Evolutionary conservation across 2,113 vertebrate genomes (phyloP), one percentile per base, ranked within the genome.

Genomic region (Microtus montanus): DNA sequence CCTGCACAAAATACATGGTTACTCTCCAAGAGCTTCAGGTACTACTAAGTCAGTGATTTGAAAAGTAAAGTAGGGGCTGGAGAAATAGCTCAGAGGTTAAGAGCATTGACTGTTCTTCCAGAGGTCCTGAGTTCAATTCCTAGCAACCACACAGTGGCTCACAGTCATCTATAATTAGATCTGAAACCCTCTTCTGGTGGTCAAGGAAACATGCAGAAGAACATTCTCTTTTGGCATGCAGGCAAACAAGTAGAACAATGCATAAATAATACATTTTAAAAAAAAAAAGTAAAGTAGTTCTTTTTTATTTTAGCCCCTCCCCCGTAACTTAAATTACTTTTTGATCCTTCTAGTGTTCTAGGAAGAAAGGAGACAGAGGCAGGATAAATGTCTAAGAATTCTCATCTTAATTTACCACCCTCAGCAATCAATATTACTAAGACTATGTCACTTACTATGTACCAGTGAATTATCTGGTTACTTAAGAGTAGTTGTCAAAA

Each of bases 1-100:
- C 99, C 99, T 99, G 95, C 38, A 96, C 86, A 93, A 73, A 96
- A 96, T 3, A 92, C 38, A 93, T 6, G 54, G 38, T 52, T 80
- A 92, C 24, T 89, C 54, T 94, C 95, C n/a, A 97, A 96, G 58
- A 94, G 93, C 52, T 73, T 91, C 11, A 73, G 61, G 77, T 19
- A 87, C 41, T 64, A 52, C 54, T 7, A 75, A 83, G 79, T 28
- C 47, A 85, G 58, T 33, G 12, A 41, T 96, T 79, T 96, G 38
- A 78, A 92, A 95, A 89, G 38, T 38, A 71, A 83, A 87, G 35
- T 10, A 80, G 10, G 35, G 19, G n/a, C 70, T 73, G 19, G 70
- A 38, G 19, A 73, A 20, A 22, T 73, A 20, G n/a, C n/a, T 73
- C 70, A 73, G 70, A 20, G n/a, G 7, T 38, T 73, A 73, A 38